These are phyloP conservation scores for Aspidoscelis tigris DNA, from an alignment of 2,113 vertebrate species.

Conservation along the genomic window DNA sequence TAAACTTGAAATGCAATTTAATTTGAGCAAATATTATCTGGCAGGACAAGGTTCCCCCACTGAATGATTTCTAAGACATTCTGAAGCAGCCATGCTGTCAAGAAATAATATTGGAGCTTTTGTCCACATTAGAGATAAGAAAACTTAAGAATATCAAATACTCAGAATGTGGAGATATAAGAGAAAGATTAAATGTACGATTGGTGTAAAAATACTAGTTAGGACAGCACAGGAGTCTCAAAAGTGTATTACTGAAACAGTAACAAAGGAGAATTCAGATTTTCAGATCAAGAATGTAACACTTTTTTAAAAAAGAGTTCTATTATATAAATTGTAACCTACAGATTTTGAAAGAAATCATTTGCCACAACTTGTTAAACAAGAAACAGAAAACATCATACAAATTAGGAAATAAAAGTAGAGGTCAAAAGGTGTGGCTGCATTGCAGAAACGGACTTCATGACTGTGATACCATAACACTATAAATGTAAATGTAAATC, in stretches of 20 bases:
- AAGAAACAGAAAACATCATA: background rate
- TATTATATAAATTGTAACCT: background rate
- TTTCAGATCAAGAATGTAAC: background rate
- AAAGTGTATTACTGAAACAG: background rate
- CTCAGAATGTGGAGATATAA: background rate
- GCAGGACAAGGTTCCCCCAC: background rate
- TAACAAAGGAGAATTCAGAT: background rate
- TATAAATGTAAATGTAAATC: background rate
- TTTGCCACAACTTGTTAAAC: background rate
- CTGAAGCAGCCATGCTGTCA: background rate
- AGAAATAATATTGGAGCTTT: background rate
- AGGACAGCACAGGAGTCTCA: background rate
- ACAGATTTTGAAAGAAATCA: background rate
- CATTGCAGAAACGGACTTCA: background rate
- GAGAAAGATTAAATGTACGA: background rate
- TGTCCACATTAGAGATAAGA: background rate
- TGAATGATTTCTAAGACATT: background rate
- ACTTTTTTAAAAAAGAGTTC: background rate
- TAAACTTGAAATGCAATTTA: background rate
- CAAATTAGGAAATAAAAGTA: background rate
- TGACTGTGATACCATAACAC: background rate
- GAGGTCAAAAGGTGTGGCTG: background rate
- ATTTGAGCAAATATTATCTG: background rate
- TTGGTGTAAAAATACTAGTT: background rate
- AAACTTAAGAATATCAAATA: background rate